Conservation (phyloP, 2,797 vertebrate genomes). For the Anas bernieri region DNA sequence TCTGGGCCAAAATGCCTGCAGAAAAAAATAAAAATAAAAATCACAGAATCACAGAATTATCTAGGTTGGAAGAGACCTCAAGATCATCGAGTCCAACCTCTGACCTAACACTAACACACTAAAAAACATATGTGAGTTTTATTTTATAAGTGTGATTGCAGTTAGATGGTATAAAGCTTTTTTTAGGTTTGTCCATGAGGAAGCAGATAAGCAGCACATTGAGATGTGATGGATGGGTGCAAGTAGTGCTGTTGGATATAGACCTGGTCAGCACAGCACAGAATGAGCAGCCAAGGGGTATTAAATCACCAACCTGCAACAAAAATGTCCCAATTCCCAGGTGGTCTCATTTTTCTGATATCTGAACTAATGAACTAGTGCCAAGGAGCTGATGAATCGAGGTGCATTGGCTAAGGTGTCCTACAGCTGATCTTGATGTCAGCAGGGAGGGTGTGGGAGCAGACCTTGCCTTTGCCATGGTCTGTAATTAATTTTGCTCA, state of each 20-base stretch:
- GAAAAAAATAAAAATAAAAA: not conserved
- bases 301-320: not conserved
- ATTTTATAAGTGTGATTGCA: not conserved
- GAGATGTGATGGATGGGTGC: not conserved
- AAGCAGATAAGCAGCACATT: not conserved
- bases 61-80: too few species aligned
- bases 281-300: not conserved
- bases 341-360: not conserved
- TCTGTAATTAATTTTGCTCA: not conserved
- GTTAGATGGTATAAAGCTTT: not conserved
- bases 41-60: too few species aligned
- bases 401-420: not conserved
- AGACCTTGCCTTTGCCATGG: not conserved
- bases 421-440: not conserved
- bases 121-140: not conserved
- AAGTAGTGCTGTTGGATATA: rapidly evolving
- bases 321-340: not conserved
- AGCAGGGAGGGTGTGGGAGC: not conserved
- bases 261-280: not conserved
- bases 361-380: not conserved
- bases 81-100: too few species aligned
- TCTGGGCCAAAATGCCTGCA: not conserved
- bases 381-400: not conserved
- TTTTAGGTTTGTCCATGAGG: not conserved
- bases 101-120: too few species aligned